These are phyloP conservation scores for Caenorhabditis imperialis DNA, from an alignment of 2,888 invertebrate species.

Conservation along the genomic window DNA sequence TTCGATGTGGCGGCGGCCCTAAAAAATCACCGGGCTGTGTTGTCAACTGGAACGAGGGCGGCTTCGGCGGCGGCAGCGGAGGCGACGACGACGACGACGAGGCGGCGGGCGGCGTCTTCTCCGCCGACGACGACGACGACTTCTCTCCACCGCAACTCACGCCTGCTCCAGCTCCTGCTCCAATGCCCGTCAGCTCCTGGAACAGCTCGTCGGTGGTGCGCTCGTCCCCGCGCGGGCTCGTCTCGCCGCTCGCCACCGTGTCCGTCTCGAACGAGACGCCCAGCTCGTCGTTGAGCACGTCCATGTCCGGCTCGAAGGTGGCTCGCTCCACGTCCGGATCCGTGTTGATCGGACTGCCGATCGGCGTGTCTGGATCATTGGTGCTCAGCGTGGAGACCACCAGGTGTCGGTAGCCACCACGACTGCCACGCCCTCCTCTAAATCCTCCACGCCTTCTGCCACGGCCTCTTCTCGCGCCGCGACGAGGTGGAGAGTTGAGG, in stretches of 20 bases:
- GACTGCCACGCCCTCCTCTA: constrained; percentile 9
- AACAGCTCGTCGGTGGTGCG: constrained; percentile 1
- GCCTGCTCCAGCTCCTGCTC: constrained; percentile 6
- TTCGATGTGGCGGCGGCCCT: constrained; percentile 5
- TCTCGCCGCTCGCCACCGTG: background rate
- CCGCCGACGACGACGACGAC: constrained; percentile 10
- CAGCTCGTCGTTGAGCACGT: background rate
- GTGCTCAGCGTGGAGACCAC: background rate
- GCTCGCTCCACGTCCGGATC: no score
- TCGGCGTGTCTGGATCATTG: background rate
- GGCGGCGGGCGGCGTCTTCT: no score
- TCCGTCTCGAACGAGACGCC: background rate
- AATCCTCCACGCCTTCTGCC: constrained; percentile 3
- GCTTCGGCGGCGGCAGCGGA: constrained; percentile 5
- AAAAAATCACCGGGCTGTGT: constrained; percentile 13
- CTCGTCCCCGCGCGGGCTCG: background rate
- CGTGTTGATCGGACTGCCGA: no score
- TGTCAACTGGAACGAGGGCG: constrained; percentile 1
- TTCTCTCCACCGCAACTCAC: constrained; percentile 15
- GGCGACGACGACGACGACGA: constrained; percentile 15
- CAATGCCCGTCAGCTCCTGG: constrained; percentile 13
- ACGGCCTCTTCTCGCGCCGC: background rate
- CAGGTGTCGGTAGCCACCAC: constrained; percentile 3
- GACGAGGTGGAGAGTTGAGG: background rate
- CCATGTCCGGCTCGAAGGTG: background rate